phyloP scores from a whole-genome alignment of 2,888 invertebrate genomes.

The Caenorhabditis sulstoni region DNA sequence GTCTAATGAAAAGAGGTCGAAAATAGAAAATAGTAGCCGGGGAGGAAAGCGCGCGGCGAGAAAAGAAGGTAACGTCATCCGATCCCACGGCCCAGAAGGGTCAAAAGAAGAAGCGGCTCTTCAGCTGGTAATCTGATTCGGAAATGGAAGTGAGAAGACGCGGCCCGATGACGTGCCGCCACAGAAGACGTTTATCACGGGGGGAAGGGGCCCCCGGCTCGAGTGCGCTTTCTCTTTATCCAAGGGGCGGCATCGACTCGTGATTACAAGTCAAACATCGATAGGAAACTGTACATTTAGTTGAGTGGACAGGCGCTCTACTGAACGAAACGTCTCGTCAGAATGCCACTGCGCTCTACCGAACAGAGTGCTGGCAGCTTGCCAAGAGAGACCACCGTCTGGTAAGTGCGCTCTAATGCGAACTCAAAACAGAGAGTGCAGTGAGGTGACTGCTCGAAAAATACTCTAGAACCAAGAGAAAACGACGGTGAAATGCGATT shows the following conservation, averaged over 20 bases:
- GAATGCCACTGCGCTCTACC: too few relatives aligned
- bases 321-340: too few relatives aligned
- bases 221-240: neutral
- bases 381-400: too few relatives aligned
- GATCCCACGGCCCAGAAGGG: slow-evolving; percentile 24
- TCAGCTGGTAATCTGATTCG: slow-evolving; percentile 52
- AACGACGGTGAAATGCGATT: neutral
- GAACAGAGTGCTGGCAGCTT: too few relatives aligned
- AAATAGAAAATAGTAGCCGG: slow-evolving; percentile 20
- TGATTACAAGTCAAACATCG: too few relatives aligned
- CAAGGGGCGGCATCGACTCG: too few relatives aligned
- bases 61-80: slow-evolving; percentile 47
- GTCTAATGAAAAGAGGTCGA: slow-evolving; percentile 48
- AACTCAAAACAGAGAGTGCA: slow-evolving; percentile 2
- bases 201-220: too few relatives aligned
- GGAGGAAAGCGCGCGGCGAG: slow-evolving; percentile 2
- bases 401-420: too few relatives aligned
- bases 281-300: too few relatives aligned
- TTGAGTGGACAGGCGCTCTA: too few relatives aligned
- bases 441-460: too few relatives aligned
- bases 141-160: slow-evolving; percentile 14
- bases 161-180: slow-evolving; percentile 9
- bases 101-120: slow-evolving; percentile 27
- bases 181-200: neutral
- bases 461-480: neutral